These are phyloP conservation scores for Arizona elegans DNA, from an alignment of 2,113 vertebrate species.

Conservation along the genomic window DNA sequence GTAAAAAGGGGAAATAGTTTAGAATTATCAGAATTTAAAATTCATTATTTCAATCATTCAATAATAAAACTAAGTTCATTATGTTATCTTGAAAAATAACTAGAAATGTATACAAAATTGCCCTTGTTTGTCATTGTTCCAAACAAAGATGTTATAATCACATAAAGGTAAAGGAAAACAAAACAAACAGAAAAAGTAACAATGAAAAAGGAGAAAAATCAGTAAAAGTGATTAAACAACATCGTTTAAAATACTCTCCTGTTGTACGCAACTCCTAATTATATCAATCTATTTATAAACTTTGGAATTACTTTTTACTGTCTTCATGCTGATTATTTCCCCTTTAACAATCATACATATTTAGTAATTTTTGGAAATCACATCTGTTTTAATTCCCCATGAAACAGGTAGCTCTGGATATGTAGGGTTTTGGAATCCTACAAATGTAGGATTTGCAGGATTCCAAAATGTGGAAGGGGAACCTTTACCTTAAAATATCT, in stretches of 20 bases:
- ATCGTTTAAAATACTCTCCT: background rate
- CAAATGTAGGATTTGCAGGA: too few species aligned
- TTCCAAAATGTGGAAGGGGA: too few species aligned
- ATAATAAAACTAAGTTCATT: background rate
- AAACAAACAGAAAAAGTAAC: background rate
- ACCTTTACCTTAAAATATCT: background rate
- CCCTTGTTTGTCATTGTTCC: background rate
- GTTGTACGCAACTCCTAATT: background rate
- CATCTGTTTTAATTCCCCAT: background rate
- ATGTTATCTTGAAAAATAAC: background rate
- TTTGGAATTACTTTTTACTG: background rate
- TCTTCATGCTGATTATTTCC: background rate
- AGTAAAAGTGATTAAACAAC: background rate
- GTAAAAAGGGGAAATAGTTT: background rate
- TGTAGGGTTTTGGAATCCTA: background rate
- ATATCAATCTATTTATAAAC: background rate
- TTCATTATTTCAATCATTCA: background rate
- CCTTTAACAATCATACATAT: background rate
- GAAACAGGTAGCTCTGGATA: background rate
- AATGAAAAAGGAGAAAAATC: background rate
- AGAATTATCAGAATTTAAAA: background rate
- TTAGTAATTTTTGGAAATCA: background rate
- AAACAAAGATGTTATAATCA: background rate
- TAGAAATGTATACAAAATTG: background rate
- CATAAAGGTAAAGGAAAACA: background rate